These are phyloP conservation scores for Meteorus colon DNA, from an alignment of 2,888 invertebrate genomes.

Conservation along the genomic window DNA sequence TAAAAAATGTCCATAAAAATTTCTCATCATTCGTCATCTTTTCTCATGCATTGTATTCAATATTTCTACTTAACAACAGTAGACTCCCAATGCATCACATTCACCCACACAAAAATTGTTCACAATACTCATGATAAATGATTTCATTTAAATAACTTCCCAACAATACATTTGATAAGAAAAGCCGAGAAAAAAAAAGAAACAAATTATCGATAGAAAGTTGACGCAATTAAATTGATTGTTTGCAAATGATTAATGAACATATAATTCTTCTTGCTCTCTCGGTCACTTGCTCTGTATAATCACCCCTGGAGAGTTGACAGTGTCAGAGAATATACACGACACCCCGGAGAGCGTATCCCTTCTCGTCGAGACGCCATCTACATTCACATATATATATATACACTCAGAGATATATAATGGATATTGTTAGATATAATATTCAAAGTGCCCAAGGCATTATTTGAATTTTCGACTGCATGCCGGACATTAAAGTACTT, in stretches of 20 bases:
- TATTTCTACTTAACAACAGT: too few species aligned
- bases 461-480: conserved; percentile 37
- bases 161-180: neutral
- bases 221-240: conserved; percentile 26
- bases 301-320: conserved; percentile 22
- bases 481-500: conserved; percentile 21
- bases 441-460: conserved; percentile 28
- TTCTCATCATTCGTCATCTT: too few species aligned
- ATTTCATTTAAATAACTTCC: too few species aligned
- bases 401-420: neutral
- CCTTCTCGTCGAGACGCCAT: conserved; percentile 30
- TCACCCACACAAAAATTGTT: too few species aligned
- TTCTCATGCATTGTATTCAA: too few species aligned
- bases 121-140: too few species aligned
- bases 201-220: neutral
- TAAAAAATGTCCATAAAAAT: too few species aligned
- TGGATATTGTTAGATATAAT: conserved; percentile 28
- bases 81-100: too few species aligned
- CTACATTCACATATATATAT: conserved; percentile 20
- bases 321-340: conserved; percentile 36
- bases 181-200: neutral
- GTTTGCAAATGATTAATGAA: conserved; percentile 34
- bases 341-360: conserved; percentile 45
- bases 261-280: conserved; percentile 3
- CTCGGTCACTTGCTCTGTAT: neutral